Percentiles rank a stretch among this genome's conserved stretches.
Evolutionary conservation across 2,797 vertebrate species (phyloP).

Genomic region (Platyrinchus mystaceus): DNA sequence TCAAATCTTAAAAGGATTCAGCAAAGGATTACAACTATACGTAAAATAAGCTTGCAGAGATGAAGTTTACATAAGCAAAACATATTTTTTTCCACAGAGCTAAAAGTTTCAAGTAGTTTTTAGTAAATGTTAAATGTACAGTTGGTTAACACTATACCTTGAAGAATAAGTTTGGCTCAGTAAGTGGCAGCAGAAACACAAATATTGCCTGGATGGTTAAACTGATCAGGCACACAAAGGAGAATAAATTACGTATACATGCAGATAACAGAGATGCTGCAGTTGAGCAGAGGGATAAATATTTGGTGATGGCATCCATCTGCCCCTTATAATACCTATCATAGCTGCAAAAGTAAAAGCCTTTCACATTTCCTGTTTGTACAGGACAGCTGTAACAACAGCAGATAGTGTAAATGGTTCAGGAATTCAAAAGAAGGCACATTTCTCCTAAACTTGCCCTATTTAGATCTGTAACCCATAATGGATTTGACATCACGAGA

Average conservation of each 20-base stretch:
- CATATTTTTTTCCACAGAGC: background rate
- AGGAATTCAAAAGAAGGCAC: background rate
- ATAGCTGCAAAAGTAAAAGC: background rate
- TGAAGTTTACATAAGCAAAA: background rate
- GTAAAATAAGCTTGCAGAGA: background rate
- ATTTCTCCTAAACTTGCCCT: background rate
- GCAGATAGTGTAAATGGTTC: background rate
- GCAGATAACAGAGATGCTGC: background rate
- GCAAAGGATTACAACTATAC: background rate
- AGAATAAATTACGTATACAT: background rate
- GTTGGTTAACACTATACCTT: background rate
- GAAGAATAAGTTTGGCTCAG: background rate
- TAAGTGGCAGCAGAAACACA: background rate
- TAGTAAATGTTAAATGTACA: background rate
- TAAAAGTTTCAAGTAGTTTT: background rate
- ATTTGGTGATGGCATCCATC: background rate
- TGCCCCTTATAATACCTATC: background rate
- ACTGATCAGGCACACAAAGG: background rate
- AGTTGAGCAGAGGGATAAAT: background rate
- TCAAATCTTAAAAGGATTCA: background rate
- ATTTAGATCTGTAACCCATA: background rate
- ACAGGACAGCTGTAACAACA: constrained; percentile 26
- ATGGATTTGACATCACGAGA: background rate
- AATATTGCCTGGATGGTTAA: background rate
- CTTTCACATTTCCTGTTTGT: background rate